These are phyloP conservation scores for Pseudomugil gertrudae DNA, from an alignment of 2,797 vertebrate genomes.

Conservation along the genomic window DNA sequence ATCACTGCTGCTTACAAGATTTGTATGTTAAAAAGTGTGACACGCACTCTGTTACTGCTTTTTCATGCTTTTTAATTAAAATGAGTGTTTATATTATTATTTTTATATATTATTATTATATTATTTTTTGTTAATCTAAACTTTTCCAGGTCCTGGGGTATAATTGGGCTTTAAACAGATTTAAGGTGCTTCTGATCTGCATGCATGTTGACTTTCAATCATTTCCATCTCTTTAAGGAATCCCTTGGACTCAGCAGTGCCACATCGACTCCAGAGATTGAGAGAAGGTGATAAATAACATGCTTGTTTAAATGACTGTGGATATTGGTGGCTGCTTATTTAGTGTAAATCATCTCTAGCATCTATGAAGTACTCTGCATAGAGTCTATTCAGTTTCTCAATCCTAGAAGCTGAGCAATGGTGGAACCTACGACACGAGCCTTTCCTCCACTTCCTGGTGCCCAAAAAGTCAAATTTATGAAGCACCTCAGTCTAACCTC, in stretches of 20 bases:
- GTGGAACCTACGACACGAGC: constrained; percentile 6
- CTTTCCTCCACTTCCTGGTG: constrained; percentile 66
- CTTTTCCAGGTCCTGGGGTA: neutral
- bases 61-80: neutral
- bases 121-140: neutral
- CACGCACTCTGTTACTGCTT: neutral
- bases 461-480: constrained; percentile 42
- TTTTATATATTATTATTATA: neutral
- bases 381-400: neutral
- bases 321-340: fast-evolving
- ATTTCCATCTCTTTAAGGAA: constrained; percentile 80
- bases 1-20: constrained; percentile 1
- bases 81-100: neutral
- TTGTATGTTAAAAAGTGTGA: constrained; percentile 4
- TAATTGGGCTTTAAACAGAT: neutral
- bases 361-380: neutral
- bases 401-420: constrained; percentile 5
- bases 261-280: constrained; percentile 89
- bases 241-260: constrained; percentile 88
- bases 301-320: neutral
- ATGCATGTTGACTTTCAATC: neutral
- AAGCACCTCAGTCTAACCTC: constrained; percentile 47
- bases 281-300: constrained; percentile 87
- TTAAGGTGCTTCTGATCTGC: neutral
- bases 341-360: neutral